phyloP scores from a whole-genome alignment of 2,797 vertebrate species.

The Onychomys arenicola region DNA sequence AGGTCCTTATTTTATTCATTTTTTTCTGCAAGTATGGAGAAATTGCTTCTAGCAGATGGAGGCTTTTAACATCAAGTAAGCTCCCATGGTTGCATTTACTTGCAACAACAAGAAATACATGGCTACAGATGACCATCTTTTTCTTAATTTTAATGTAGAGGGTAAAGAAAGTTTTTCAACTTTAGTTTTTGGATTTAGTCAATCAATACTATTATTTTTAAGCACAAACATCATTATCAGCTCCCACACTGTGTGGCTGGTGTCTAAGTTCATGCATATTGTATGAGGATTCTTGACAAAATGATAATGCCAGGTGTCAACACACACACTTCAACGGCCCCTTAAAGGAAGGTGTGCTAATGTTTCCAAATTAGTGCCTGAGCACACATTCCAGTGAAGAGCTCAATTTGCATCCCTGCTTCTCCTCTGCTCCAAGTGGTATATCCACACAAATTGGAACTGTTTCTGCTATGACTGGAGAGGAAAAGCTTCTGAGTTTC shows the following conservation, averaged over 20 bases:
- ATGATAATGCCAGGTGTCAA: slow-evolving; percentile 67
- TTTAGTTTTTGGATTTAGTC: slow-evolving; percentile 61
- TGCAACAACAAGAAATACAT: slow-evolving; percentile 66
- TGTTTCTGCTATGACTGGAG: neutral
- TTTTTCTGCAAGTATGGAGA: slow-evolving; percentile 80
- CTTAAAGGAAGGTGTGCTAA: slow-evolving; percentile 51
- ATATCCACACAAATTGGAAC: neutral
- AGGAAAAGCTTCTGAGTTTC: neutral
- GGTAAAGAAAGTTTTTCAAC: slow-evolving; percentile 77
- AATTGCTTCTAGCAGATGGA: slow-evolving; percentile 84
- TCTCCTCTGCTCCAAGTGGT: neutral
- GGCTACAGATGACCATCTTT: slow-evolving; percentile 84
- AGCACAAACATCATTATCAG: slow-evolving; percentile 57
- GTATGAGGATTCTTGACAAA: slow-evolving; percentile 42
- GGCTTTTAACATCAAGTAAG: slow-evolving; percentile 85
- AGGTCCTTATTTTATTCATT: slow-evolving; percentile 79
- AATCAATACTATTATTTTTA: slow-evolving; percentile 76
- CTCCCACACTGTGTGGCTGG: slow-evolving; percentile 1
- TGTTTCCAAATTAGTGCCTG: slow-evolving; percentile 81
- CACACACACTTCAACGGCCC: slow-evolving; percentile 59
- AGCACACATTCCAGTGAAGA: slow-evolving; percentile 69
- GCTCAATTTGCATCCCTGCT: slow-evolving; percentile 50
- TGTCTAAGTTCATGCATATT: slow-evolving; percentile 18
- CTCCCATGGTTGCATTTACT: slow-evolving; percentile 80
- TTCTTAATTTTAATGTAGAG: slow-evolving; percentile 84